Base-by-base conservation (phyloP, 2,888 invertebrate genomes). In the Sicus ferrugineus region DNA sequence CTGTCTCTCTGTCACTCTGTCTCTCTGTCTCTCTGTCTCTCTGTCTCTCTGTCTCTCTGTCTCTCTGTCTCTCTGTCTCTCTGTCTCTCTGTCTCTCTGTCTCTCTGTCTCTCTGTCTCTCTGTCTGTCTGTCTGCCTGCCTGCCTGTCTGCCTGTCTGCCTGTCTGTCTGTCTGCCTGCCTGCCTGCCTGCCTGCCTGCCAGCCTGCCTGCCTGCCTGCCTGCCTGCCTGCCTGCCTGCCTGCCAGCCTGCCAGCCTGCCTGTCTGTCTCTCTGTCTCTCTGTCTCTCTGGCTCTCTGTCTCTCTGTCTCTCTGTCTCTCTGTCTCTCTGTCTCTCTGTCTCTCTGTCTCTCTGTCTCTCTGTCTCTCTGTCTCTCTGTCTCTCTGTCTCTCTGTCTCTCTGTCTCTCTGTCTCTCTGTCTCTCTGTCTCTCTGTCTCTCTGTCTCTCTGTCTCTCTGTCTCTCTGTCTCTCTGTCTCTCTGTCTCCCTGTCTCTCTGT, bases 111-210 rank as follows among this genome's bases (percentile, higher is more conserved):
- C 9, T 52, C 52, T 52, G 52, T 52, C 52, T 52, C 9, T 52
- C 52, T 52, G 52, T 52, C 52, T 52, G 52, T 52, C n/a, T n/a
- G n/a, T n/a, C n/a, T n/a, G n/a, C n/a, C n/a, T n/a, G n/a, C n/a
- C n/a, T n/a, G n/a, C n/a, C n/a, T n/a, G n/a, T n/a, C n/a, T n/a
- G n/a, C n/a, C n/a, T n/a, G n/a, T n/a, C n/a, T n/a, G n/a, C n/a
- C n/a, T n/a, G n/a, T n/a, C n/a, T n/a, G n/a, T n/a, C n/a, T n/a
- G n/a, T n/a, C n/a, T n/a, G n/a, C n/a, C 52, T 52, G 52, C n/a
- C 52, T 52, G 52, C n/a, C 52, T 52, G 52, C n/a, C 52, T 52
- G 52, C n/a, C 52, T 52, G 52, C n/a, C 52, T 52, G 52, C n/a
- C 52, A 11, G 52, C n/a, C 52, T 52, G 52, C n/a, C 52, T 52